Conservation (phyloP, 2,797 vertebrate species). For the Manis crassicaudata region DNA sequence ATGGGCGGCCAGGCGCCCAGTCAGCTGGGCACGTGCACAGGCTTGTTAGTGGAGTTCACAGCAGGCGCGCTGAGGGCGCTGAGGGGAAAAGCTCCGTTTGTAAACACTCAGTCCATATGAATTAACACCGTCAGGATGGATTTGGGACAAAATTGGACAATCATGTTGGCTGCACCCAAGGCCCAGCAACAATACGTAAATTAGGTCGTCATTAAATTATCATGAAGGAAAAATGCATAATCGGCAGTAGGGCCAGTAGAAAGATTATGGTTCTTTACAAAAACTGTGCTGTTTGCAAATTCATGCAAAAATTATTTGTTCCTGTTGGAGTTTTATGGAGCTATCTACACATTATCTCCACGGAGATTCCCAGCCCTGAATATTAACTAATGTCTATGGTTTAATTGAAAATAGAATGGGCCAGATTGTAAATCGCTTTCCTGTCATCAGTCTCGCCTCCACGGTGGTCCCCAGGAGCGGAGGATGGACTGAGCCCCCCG, state of each 20-base stretch:
- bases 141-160: conserved; percentile 82
- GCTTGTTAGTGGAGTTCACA: background rate
- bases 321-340: conserved; percentile 53
- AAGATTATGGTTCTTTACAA: conserved; percentile 82
- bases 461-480: background rate
- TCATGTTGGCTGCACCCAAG: conserved; percentile 73
- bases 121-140: conserved; percentile 79
- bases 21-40: accelerated
- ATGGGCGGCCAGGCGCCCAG: accelerated
- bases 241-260: conserved; percentile 77
- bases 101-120: conserved; percentile 83
- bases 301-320: conserved; percentile 67
- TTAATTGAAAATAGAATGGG: conserved; percentile 81
- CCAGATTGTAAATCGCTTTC: conserved; percentile 80
- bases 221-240: conserved; percentile 80
- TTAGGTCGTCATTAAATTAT: conserved; percentile 85
- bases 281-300: conserved; percentile 80
- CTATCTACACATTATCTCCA: conserved; percentile 62
- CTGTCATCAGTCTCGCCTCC: conserved; percentile 79
- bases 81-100: conserved; percentile 72
- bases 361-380: conserved; percentile 66
- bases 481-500: background rate
- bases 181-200: conserved; percentile 79
- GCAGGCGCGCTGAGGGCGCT: background rate
- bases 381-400: conserved; percentile 78